These are phyloP conservation scores for Virgularia gustaviana DNA, from an alignment of 92 coral and sea anemone genomes.

Conservation along the genomic window DNA sequence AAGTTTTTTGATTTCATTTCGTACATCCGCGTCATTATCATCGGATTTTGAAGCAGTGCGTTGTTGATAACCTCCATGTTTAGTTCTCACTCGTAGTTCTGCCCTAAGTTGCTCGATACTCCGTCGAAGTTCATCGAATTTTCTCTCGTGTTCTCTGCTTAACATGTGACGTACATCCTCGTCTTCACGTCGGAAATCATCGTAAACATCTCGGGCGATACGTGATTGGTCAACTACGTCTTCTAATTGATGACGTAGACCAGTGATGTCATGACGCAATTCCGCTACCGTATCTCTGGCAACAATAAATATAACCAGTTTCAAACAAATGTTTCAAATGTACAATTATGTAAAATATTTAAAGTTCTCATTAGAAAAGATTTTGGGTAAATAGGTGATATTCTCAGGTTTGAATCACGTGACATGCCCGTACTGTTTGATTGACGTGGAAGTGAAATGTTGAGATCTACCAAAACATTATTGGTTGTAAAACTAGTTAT, in stretches of 20 bases:
- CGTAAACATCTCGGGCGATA: constrained; percentile 73
- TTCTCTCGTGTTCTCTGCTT: constrained; percentile 72
- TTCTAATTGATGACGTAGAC: constrained; percentile 67
- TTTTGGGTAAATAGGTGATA: not conserved
- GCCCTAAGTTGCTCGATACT: constrained; percentile 72
- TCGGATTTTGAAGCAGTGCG: constrained; percentile 6
- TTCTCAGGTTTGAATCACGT: too few species aligned
- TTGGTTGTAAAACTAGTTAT: too few species aligned
- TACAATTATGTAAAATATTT: not conserved
- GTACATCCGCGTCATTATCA: not conserved
- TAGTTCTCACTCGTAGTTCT: constrained; percentile 44
- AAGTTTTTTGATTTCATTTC: constrained; percentile 12
- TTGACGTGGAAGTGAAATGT: too few species aligned
- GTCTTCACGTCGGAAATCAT: constrained; percentile 87
- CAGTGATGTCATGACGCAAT: constrained; percentile 70
- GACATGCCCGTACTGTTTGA: too few species aligned
- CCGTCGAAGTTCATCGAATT: constrained; percentile 78
- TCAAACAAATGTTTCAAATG: not conserved
- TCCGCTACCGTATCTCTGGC: constrained; percentile 74
- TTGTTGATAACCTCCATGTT: constrained; percentile 21
- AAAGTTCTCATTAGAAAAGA: not conserved
- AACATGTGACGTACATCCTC: constrained; percentile 84
- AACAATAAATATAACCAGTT: not conserved
- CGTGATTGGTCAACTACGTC: constrained; percentile 70
- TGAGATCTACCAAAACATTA: too few species aligned